Conservation (phyloP, 2,888 invertebrate genomes). For the Sepioteuthis lessoniana region DNA sequence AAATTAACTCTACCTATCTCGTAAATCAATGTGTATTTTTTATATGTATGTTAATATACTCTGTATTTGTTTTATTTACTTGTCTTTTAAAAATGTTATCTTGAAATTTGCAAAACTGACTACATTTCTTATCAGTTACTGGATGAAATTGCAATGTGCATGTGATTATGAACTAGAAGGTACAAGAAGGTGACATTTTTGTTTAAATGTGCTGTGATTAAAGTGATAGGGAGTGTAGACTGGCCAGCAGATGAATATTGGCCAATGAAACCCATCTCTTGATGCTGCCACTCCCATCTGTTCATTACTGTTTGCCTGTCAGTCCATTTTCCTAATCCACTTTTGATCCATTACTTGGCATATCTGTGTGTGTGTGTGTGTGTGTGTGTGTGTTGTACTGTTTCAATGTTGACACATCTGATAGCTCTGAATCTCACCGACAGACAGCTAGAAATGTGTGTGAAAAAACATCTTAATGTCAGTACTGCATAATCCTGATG, state of each 20-base stretch:
- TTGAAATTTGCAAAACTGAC: not conserved
- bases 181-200: not conserved
- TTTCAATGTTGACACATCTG: slow-evolving; percentile 4
- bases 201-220: not conserved
- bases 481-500: not conserved
- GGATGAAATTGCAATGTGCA: not conserved
- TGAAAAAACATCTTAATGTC: slow-evolving; percentile 4
- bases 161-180: not conserved
- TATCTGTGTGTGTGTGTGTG: no score
- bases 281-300: not conserved
- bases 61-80: no score
- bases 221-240: not conserved
- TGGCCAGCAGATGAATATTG: not conserved
- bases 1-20: no score
- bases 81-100: not conserved
- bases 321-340: not conserved
- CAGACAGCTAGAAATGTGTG: not conserved
- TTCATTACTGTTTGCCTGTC: not conserved
- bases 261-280: not conserved
- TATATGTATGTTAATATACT: no score
- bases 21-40: no score
- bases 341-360: not conserved
- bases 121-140: not conserved
- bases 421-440: not conserved
- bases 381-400: not conserved